A percentile compares a stretch with the other conserved stretches of the same genome.
phyloP scores from a whole-genome alignment of 2,113 vertebrate genomes.

The Aptenodytes forsteri region DNA sequence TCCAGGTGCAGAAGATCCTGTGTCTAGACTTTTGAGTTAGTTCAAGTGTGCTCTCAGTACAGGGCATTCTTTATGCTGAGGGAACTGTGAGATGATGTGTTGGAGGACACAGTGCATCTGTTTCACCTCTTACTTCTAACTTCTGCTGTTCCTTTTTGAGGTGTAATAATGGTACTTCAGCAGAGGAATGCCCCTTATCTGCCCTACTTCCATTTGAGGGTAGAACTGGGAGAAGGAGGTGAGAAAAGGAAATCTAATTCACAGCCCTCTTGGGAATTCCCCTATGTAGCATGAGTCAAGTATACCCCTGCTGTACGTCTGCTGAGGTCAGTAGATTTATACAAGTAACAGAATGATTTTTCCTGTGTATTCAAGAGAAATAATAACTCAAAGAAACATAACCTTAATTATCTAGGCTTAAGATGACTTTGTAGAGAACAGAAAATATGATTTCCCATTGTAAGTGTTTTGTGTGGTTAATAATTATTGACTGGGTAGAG shows the following conservation, averaged over 20 bases:
- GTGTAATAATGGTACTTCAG: background rate
- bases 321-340: background rate
- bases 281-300: background rate
- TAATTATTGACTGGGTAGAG: slow-evolving; percentile 61
- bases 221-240: background rate
- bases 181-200: background rate
- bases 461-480: slow-evolving; percentile 56
- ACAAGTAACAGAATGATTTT: background rate
- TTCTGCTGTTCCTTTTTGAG: background rate
- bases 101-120: background rate
- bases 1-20: background rate
- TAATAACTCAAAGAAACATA: slow-evolving; percentile 43
- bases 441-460: slow-evolving; percentile 39
- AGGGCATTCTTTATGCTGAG: background rate
- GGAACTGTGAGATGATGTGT: background rate
- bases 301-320: background rate
- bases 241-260: slow-evolving; percentile 42
- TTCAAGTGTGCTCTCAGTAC: background rate
- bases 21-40: background rate
- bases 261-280: slow-evolving; percentile 33
- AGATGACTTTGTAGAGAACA: background rate
- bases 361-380: slow-evolving; percentile 82
- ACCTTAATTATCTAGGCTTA: background rate
- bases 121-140: background rate
- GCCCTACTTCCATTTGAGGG: background rate